Evolutionary conservation across 2,888 invertebrate species (phyloP), one percentile per base, ranked within the genome.

Genomic region (Drosophila borealis): DNA sequence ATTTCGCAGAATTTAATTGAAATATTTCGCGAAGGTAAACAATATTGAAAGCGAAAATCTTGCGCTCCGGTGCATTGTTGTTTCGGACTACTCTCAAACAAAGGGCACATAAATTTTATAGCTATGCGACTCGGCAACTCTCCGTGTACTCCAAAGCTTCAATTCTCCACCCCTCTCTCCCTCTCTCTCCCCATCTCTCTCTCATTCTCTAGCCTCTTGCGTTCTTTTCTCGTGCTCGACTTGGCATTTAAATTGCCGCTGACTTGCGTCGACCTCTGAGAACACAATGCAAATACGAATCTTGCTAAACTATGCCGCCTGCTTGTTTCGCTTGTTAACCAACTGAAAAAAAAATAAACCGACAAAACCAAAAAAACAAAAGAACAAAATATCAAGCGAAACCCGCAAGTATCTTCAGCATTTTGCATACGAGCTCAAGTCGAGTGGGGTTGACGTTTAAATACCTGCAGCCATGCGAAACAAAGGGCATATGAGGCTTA

Each of bases 261-360:
- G 74, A 82, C 77, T 86, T 77, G 67, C 63, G 63, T 51, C 78
- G 74, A 84, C 84, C 74, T 70, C 61, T 71, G 78, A 80, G 71
- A 70, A 70, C 63, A 60, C 67, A 76, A 66, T 74, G 80, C 63
- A 79, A 78, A 85, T 88, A 69, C 76, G 59, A 55, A 44, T 65
- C 75, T 74, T 59, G 78, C 78, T 77, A 72, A 84, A 88, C 89
- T 88, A 84, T 88, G 88, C 88, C 83, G 88, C 73, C 80, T 71
- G 80, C 82, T 80, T 82, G 82, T 80, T 76, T 67, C 79, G 79
- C 82, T 81, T 81, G 84, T 82, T 82, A 87, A 84, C 78, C 88
- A 73, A 84, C 71, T 56, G 62, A n/a, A 53, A 49, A 50, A 48
- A 9, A 62, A 48, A 45, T 37, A 48, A 37, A 53, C 17, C 10